Percentiles rank a stretch among this genome's conserved stretches.
Conservation (phyloP, 2,113 vertebrate genomes). For the Amphiprion ocellaris region DNA sequence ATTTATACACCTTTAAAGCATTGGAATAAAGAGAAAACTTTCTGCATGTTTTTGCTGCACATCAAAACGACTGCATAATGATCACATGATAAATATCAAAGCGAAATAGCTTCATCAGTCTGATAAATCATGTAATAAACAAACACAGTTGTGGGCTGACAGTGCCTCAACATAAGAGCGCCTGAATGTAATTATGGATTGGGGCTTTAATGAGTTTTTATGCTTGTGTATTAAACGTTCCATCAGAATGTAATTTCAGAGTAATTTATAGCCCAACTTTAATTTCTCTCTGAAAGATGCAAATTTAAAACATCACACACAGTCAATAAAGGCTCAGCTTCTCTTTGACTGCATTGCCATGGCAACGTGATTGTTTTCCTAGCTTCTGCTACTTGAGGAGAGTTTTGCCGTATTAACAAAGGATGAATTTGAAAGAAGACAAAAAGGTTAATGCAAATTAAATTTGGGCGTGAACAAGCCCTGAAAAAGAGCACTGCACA, state of each 20-base stretch:
- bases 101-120: conserved; percentile 21
- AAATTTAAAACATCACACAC: conserved; percentile 6
- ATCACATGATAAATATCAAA: conserved; percentile 1
- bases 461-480: conserved; percentile 5
- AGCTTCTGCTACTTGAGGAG: neutral
- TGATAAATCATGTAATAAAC: conserved; percentile 34
- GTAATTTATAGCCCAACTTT: neutral
- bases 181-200: conserved; percentile 33
- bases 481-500: conserved; percentile 8
- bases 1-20: neutral
- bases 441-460: conserved; percentile 22
- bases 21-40: neutral
- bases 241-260: conserved; percentile 18
- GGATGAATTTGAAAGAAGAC: conserved; percentile 15
- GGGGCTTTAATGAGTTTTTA: conserved; percentile 49
- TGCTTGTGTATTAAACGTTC: conserved; percentile 20
- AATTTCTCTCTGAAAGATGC: neutral
- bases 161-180: neutral
- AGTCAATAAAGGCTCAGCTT: neutral
- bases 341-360: neutral
- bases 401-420: conserved; percentile 17
- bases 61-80: conserved; percentile 2
- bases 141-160: conserved; percentile 5
- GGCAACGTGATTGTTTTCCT: too few species aligned
- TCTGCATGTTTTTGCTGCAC: neutral